Evolutionary conservation across 2,797 vertebrate genomes (phyloP), one percentile per base, ranked within the genome.

Genomic region (Ctenochaetus hawaiiensis): DNA sequence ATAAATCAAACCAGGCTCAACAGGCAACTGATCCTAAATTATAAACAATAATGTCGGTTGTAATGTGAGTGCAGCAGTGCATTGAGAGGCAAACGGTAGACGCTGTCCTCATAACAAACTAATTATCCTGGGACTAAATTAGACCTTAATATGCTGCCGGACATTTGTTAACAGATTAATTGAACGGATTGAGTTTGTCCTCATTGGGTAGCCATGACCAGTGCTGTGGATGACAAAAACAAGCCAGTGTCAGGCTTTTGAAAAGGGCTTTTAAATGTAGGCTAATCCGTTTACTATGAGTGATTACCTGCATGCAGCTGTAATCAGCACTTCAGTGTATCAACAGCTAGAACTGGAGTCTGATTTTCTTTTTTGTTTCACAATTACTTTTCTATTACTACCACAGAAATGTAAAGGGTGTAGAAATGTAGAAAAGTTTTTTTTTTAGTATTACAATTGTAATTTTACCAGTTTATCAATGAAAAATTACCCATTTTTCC

Each of bases 21-120:
- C 67, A 54, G 78, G 72, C 75, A 75, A 53, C 26, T 62, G 62
- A 84, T 78, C 64, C 67, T 72, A 68, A 76, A 87, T 74, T 52
- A 76, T 72, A 83, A 82, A 86, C 66, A 87, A 43, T 70, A 64
- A 75, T 62, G 47, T 72, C 37, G 0, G 26, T 56, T 67, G 48
- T 86, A 84, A 88, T 83, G 77, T 58, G 78, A 66, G 69, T 62
- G 82, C 87, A 85, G 65, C 71, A 51, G 81, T 76, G 89, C 91
- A 73, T 66, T 79, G 78, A 84, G 61, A 79, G 59, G 67, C 66
- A 43, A 72, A 78, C 23, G 4, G 67, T 85, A 84, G 86, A 89
- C 74, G 72, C 64, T 14, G 58, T 83, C 57, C 60, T 72, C 81
- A 80, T 82, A 70, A 83, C 65, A 66, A 87, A 82, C 54, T 82